Base-by-base conservation (phyloP, 2,113 vertebrate genomes). In the Pygoscelis adeliae region DNA sequence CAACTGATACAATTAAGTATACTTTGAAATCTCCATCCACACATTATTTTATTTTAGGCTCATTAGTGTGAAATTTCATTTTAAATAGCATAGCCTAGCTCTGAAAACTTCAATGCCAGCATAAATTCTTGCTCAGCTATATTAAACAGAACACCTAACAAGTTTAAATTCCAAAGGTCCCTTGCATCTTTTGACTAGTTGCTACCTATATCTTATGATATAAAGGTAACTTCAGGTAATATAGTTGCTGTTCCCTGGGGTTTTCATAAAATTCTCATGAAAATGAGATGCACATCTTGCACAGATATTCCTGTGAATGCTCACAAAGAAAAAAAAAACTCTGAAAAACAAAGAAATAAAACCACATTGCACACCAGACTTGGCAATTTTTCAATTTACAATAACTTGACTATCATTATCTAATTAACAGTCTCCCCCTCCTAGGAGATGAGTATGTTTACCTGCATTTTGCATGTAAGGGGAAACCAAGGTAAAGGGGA, bases 51-150 rank as follows among this genome's bases (percentile, higher is more conserved):
- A 96, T 98, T 98, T 98, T 96, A 92, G 96, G 90, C 96, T 97
- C 96, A 92, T 98, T 94, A 97, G 97, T 97, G 97, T 97, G 98
- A 98, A 98, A 98, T 98, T 97, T 94, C 70, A 83, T 97, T 97
- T 98, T 96, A 97, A 97, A 97, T 88, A 97, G 97, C 96, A 53
- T 85, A 97, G 97, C 97, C 92, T 32, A 71, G 88, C 97, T 97
- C 96, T 34, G 90, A 95, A 96, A 98, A 87, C 91, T 97, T 96
- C 84, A 82, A 67, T 92, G 95, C 87, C 78, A 53, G 97, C 95
- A 89, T 61, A 72, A 97, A 94, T 97, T 97, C 97, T 89, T 77
- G 81, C 95, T 97, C 94, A 38, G 56, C 55, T 88, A 50, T 49
- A 74, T 93, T 90, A 94, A 92, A 90, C 90, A 87, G 87, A 95